Evolutionary conservation across 2,113 vertebrate species (phyloP).

Genomic region (Axis porcinus): DNA sequence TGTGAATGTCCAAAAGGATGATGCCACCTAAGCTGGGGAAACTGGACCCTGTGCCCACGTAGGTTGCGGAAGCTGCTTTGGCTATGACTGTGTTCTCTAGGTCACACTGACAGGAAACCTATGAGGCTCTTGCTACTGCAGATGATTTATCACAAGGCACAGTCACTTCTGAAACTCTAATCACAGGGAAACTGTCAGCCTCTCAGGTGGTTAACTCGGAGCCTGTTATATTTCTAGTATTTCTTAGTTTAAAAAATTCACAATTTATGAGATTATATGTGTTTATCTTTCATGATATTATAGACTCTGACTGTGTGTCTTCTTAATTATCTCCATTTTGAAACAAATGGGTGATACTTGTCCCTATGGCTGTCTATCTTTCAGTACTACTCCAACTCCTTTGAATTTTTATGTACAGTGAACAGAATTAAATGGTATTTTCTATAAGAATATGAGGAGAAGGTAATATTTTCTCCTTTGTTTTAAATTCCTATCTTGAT

Average conservation of each 20-base stretch:
- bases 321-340: constrained; percentile 6
- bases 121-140: not conserved
- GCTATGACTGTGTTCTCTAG: not conserved
- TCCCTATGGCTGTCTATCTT: not conserved
- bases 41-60: not conserved
- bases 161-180: not conserved
- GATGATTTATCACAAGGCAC: not conserved
- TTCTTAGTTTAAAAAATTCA: not conserved
- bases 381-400: not conserved
- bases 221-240: not conserved
- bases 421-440: not conserved
- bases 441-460: not conserved
- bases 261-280: not conserved
- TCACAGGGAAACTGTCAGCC: not conserved
- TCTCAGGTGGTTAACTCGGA: not conserved
- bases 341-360: not conserved
- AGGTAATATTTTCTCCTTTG: not conserved
- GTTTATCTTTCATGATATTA: not conserved
- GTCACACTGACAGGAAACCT: not conserved
- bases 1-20: not conserved
- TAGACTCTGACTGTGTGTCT: not conserved
- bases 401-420: not conserved
- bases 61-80: not conserved
- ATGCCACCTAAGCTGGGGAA: not conserved
- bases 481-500: constrained; percentile 21